These are phyloP conservation scores for Trypoxylon attenuatum DNA, from an alignment of 2,888 invertebrate species.

Conservation along the genomic window DNA sequence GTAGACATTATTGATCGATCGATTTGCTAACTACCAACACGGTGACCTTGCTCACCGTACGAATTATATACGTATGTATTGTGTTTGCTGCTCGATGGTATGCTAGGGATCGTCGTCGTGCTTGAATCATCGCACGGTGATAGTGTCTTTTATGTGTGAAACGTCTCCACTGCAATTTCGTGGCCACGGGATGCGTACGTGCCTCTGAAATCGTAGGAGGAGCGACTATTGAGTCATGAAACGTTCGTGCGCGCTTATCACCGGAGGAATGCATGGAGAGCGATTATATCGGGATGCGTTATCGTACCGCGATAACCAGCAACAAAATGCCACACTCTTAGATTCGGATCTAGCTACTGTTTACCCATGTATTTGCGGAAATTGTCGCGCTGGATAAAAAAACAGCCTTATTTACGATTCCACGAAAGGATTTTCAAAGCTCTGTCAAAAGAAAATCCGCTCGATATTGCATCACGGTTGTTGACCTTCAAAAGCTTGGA, in stretches of 20 bases:
- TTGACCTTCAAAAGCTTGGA: no score
- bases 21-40: slow-evolving; percentile 34
- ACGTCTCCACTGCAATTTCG: neutral
- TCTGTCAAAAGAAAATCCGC: no score
- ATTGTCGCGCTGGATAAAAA: neutral
- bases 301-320: slow-evolving; percentile 40
- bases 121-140: neutral
- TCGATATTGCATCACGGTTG: no score
- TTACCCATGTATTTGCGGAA: slow-evolving; percentile 5
- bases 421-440: neutral
- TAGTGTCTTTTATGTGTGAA: no score
- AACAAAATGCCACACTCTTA: slow-evolving; percentile 20
- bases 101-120: no score
- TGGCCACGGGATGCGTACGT: slow-evolving; percentile 15
- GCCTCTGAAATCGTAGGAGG: slow-evolving; percentile 7
- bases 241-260: slow-evolving; percentile 55
- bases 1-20: neutral
- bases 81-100: no score
- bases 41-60: slow-evolving; percentile 32
- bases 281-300: slow-evolving; percentile 42
- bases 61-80: no score
- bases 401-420: neutral
- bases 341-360: slow-evolving; percentile 41
- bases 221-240: slow-evolving; percentile 54
- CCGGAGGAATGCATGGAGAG: slow-evolving; percentile 37